Evolutionary conservation across 2,797 vertebrate genomes (phyloP).

Genomic region (Crax fasciolata): DNA sequence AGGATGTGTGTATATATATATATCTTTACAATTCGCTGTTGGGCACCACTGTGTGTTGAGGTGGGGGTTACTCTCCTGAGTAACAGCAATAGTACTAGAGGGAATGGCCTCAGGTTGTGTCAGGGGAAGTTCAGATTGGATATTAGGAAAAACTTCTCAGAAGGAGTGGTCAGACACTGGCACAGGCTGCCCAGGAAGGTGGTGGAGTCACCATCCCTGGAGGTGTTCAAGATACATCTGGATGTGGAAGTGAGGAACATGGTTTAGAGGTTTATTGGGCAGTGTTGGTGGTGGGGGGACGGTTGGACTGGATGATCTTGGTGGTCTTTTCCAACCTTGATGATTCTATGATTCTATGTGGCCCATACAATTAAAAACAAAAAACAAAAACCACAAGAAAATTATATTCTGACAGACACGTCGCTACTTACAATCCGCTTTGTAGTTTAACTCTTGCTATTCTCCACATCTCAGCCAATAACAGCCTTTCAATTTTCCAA

Average conservation of each 20-base stretch:
- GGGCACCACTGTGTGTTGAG: neutral
- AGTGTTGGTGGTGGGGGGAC: neutral
- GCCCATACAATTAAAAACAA: accelerated
- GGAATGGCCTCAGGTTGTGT: neutral
- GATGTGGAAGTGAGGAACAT: neutral
- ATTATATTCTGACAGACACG: neutral
- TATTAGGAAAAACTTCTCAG: neutral
- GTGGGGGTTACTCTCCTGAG: neutral
- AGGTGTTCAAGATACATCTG: neutral
- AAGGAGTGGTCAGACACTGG: neutral
- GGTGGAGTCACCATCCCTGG: neutral
- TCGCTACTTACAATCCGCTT: neutral
- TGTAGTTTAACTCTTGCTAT: neutral
- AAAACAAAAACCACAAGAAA: neutral
- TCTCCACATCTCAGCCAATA: neutral
- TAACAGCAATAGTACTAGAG: neutral
- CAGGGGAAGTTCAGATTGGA: neutral
- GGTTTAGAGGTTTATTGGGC: neutral
- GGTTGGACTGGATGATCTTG: neutral
- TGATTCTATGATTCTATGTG: neutral
- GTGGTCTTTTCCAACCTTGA: too few species aligned
- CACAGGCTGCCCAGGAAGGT: neutral
- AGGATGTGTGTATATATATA: neutral
- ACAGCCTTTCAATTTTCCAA: neutral
- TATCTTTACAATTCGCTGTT: neutral